Evolutionary conservation across 2,888 invertebrate species (phyloP).

Genomic region (Rhamphomyia laevipes): DNA sequence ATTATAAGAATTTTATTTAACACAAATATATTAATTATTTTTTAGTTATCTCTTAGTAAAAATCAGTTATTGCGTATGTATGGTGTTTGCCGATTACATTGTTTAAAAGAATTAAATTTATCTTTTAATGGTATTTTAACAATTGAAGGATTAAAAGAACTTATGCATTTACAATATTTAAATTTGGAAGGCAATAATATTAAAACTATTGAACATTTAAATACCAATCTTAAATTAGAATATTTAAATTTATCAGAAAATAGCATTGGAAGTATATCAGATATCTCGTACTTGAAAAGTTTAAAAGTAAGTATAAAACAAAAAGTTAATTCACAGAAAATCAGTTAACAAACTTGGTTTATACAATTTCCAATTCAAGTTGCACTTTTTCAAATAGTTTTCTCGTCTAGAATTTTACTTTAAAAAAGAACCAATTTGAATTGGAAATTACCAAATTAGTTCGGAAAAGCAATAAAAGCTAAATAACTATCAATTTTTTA

Average conservation of each 20-base stretch:
- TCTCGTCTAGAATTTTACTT: too few species aligned
- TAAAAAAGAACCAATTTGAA: too few species aligned
- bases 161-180: constrained; percentile 65
- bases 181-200: constrained; percentile 83
- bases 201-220: constrained; percentile 83
- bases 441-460: too few species aligned
- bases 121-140: constrained; percentile 80
- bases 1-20: background rate
- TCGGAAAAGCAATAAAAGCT: too few species aligned
- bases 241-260: constrained; percentile 83
- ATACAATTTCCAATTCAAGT: too few species aligned
- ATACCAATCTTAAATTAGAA: constrained; percentile 68
- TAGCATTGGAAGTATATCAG: constrained; percentile 70
- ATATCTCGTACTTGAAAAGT: constrained; percentile 68
- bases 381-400: too few species aligned
- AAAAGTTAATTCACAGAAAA: too few species aligned
- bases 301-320: constrained; percentile 58
- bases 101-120: constrained; percentile 68
- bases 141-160: constrained; percentile 80
- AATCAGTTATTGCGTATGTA: constrained; percentile 83
- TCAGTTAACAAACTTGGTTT: too few species aligned
- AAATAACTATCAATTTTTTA: too few species aligned
- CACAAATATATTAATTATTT: constrained; percentile 19
- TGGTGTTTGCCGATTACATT: constrained; percentile 67
- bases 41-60: constrained; percentile 70